These are phyloP conservation scores for Sebastolobus altivelis DNA, from an alignment of 2,797 vertebrate species.

Conservation along the genomic window DNA sequence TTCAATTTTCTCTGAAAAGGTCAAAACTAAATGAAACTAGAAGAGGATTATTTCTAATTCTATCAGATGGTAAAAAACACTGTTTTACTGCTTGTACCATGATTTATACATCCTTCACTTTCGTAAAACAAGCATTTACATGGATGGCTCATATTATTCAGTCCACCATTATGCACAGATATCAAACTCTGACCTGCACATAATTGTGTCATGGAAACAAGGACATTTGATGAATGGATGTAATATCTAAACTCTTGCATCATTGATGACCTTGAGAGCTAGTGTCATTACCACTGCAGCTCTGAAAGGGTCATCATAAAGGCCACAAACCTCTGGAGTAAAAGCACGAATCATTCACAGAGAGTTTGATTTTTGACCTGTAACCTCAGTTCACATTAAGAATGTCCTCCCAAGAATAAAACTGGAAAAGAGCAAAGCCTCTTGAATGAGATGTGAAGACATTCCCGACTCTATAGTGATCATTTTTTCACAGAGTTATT, in stretches of 20 bases:
- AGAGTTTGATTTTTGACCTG: slow-evolving; percentile 35
- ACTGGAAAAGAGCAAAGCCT: neutral
- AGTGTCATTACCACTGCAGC: slow-evolving; percentile 52
- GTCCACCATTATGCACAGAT: slow-evolving; percentile 14
- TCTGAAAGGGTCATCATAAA: slow-evolving; percentile 37
- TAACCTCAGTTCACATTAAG: slow-evolving; percentile 13
- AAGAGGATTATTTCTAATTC: neutral
- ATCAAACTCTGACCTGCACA: slow-evolving; percentile 32
- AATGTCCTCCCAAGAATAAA: slow-evolving; percentile 10
- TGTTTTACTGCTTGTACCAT: neutral
- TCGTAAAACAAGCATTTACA: slow-evolving; percentile 2
- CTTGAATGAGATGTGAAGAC: neutral
- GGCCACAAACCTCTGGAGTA: slow-evolving; percentile 34
- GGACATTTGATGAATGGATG: slow-evolving; percentile 61
- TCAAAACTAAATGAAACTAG: slow-evolving; percentile 27
- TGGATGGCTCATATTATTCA: neutral
- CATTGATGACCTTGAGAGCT: slow-evolving; percentile 67
- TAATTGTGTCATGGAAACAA: slow-evolving; percentile 45
- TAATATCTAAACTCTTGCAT: slow-evolving; percentile 69
- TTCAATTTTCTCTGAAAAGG: slow-evolving; percentile 24
- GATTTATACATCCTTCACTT: neutral
- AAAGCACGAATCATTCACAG: slow-evolving; percentile 38
- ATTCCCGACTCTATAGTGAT: neutral
- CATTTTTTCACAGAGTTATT: slow-evolving; percentile 20
- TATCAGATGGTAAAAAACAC: neutral